These are phyloP conservation scores for Axinella damicornis DNA, from an alignment of 37 sponge, comb jelly and placozoan genomes.

Conservation along the genomic window DNA sequence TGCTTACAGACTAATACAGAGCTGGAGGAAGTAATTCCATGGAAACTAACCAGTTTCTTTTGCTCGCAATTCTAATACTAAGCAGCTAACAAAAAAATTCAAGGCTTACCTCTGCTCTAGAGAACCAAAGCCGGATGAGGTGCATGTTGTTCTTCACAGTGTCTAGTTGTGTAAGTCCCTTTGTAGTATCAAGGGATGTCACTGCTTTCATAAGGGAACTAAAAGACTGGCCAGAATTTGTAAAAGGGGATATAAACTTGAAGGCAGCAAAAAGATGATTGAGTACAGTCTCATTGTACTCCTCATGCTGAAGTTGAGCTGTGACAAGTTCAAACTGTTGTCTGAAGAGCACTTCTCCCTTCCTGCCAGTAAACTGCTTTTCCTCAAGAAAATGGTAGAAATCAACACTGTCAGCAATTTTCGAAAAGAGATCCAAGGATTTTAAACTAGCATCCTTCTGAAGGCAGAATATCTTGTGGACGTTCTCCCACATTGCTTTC, in stretches of 20 bases:
- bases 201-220: conserved; percentile 63
- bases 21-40: not conserved
- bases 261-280: conserved; percentile 87
- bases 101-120: conserved; percentile 66
- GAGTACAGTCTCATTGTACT: conserved; percentile 84
- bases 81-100: not conserved
- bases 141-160: conserved; percentile 80
- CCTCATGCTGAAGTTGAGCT: conserved; percentile 80
- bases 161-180: conserved; percentile 65
- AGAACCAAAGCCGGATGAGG: conserved; percentile 83
- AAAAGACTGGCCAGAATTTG: conserved; percentile 64
- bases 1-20: no score
- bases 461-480: conserved; percentile 38
- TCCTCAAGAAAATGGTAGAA: conserved; percentile 66
- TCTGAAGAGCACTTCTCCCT: conserved; percentile 51
- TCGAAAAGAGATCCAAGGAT: conserved; percentile 57
- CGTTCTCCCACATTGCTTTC: conserved; percentile 3
- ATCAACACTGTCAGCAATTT: conserved; percentile 50
- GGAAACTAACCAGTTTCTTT: no score
- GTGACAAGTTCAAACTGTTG: conserved; percentile 84
- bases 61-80: no score
- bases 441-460: not conserved
- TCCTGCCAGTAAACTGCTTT: conserved; percentile 53
- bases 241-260: conserved; percentile 71
- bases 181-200: conserved; percentile 25